Conservation (phyloP, 53 echinoderm and acorn worm species). For the Hippasteria phrygiana region DNA sequence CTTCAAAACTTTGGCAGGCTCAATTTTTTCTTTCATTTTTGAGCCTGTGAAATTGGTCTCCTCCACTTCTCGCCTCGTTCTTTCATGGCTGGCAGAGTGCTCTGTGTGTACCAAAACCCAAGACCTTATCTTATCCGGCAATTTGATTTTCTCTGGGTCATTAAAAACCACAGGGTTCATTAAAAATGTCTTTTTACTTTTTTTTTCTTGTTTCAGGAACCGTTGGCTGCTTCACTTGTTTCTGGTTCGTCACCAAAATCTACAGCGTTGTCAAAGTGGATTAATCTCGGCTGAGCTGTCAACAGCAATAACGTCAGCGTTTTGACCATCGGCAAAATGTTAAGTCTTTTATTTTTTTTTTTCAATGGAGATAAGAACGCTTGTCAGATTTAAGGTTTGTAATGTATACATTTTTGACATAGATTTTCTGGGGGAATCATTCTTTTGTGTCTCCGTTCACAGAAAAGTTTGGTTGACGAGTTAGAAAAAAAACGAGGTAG, state of each 20-base stretch:
- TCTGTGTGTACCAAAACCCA: no score
- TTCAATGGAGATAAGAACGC: not conserved
- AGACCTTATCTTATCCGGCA: no score
- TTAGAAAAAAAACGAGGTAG: not conserved
- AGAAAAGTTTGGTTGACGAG: not conserved
- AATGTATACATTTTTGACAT: not conserved
- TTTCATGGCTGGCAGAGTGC: no score
- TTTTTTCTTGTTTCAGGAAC: constrained; percentile 69
- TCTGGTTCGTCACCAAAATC: constrained; percentile 98
- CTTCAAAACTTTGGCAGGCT: no score
- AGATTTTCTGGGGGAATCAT: not conserved
- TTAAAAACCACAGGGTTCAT: no score
- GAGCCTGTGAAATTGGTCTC: no score
- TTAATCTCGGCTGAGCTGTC: constrained; percentile 19
- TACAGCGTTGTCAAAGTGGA: constrained; percentile 97
- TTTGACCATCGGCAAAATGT: not conserved
- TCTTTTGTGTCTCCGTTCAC: not conserved
- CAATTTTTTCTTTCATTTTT: no score
- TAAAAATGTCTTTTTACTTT: not conserved
- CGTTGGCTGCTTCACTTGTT: constrained; percentile 95
- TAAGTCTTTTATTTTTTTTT: not conserved
- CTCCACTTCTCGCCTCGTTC: no score
- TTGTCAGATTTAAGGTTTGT: not conserved
- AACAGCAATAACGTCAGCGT: not conserved
- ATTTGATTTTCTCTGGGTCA: no score